Evolutionary conservation across 2,113 vertebrate genomes (phyloP).

Genomic region (Ibidorhyncha struthersii): DNA sequence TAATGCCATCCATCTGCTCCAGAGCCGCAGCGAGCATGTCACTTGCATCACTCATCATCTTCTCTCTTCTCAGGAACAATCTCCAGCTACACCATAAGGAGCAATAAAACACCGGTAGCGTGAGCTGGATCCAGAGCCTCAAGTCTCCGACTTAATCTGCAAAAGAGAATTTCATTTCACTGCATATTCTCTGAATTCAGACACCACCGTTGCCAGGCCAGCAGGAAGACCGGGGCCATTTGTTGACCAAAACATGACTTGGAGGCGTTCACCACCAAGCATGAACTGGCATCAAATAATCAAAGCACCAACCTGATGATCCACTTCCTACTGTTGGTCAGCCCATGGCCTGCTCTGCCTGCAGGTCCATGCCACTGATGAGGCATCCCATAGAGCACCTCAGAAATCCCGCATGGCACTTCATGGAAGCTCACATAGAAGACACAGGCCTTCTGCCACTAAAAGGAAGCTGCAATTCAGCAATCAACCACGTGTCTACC

Average conservation of each 20-base stretch:
- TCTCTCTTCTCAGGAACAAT: constrained; percentile 46
- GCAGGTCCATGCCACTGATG: background rate
- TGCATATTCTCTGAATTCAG: background rate
- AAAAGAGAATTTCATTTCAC: background rate
- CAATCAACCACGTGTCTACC: background rate
- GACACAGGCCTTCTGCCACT: background rate
- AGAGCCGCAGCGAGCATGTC: constrained; percentile 97
- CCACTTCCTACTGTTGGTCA: background rate
- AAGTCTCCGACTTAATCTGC: background rate
- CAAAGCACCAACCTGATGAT: background rate
- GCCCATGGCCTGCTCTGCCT: background rate
- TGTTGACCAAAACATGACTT: background rate
- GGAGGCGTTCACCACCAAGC: background rate
- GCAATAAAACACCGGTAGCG: background rate
- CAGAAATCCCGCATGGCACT: background rate
- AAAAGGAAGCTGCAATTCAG: background rate
- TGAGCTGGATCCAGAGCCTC: background rate
- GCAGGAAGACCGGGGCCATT: background rate
- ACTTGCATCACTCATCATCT: constrained; percentile 98
- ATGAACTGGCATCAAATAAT: background rate
- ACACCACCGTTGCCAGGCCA: fast-evolving
- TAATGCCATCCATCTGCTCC: constrained; percentile 99
- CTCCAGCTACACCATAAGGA: constrained; percentile 44
- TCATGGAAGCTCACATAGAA: background rate
- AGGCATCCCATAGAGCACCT: background rate